Percentiles rank a stretch among this genome's conserved stretches.
phyloP scores from a whole-genome alignment of 2,113 vertebrate genomes.

The Labeo catla region DNA sequence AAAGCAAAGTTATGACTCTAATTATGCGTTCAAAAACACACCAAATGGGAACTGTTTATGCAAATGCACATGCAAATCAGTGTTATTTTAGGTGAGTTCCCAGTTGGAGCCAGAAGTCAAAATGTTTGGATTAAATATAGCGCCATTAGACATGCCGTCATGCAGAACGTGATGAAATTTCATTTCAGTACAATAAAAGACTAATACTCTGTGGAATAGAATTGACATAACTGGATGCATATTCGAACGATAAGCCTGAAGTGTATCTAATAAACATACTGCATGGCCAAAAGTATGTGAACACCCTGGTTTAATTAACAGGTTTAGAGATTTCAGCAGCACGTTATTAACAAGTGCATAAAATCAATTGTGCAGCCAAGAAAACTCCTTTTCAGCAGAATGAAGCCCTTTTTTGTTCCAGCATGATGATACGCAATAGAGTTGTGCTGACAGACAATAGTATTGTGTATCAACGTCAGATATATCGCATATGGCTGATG shows the following conservation, averaged over 20 bases:
- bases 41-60: slow-evolving; percentile 57
- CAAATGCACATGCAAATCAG: slow-evolving; percentile 53
- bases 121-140: slow-evolving; percentile 55
- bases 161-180: background rate
- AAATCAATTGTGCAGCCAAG: background rate
- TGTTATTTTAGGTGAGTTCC: slow-evolving; percentile 55
- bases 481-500: no score
- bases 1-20: slow-evolving; percentile 57
- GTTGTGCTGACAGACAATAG: no score
- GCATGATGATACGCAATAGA: background rate
- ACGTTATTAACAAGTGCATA: background rate
- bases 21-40: slow-evolving; percentile 51
- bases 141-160: slow-evolving; percentile 11
- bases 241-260: background rate
- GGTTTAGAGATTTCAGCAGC: background rate
- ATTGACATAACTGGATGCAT: background rate
- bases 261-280: background rate
- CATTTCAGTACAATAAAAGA: slow-evolving; percentile 13
- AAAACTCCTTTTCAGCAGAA: background rate
- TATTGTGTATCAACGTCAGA: no score
- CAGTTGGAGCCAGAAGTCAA: slow-evolving; percentile 38
- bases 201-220: background rate
- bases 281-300: background rate
- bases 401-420: background rate
- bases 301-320: background rate